Evolutionary conservation across 2,113 vertebrate species (phyloP).

Genomic region (Poicephalus meyeri): DNA sequence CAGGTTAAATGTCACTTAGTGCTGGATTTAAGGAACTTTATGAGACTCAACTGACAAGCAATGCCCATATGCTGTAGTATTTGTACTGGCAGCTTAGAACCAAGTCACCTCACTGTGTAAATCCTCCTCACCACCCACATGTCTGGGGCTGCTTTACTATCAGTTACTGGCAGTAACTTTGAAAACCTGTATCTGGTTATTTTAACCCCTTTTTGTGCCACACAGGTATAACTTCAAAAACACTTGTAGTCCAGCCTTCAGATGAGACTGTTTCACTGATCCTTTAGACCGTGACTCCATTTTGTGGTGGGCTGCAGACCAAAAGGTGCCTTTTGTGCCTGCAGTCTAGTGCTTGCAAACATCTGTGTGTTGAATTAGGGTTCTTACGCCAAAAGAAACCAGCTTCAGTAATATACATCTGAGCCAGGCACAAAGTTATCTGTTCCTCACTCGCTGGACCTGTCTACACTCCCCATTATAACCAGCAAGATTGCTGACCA

Average conservation of each 20-base stretch:
- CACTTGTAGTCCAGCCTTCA: not conserved
- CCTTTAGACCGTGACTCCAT: not conserved
- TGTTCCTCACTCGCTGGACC: not conserved
- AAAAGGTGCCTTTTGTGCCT: not conserved
- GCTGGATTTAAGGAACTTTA: not conserved
- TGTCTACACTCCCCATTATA: not conserved
- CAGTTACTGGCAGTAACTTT: not conserved
- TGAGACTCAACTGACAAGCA: not conserved
- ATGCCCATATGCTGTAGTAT: not conserved
- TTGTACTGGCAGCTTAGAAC: not conserved
- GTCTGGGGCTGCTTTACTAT: not conserved
- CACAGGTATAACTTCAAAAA: not conserved
- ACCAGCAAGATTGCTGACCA: not conserved
- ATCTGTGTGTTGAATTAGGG: not conserved
- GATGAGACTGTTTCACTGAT: not conserved
- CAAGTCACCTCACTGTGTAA: not conserved
- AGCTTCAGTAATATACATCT: not conserved
- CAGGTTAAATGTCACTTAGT: not conserved
- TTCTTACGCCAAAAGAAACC: not conserved
- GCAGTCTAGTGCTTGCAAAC: not conserved
- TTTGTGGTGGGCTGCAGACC: not conserved
- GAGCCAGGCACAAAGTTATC: not conserved
- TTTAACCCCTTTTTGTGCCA: not conserved
- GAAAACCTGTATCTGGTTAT: not conserved
- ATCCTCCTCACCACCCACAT: not conserved